These are phyloP conservation scores for Rhaphigaster nebulosa DNA, from an alignment of 2,888 invertebrate species.

Conservation along the genomic window DNA sequence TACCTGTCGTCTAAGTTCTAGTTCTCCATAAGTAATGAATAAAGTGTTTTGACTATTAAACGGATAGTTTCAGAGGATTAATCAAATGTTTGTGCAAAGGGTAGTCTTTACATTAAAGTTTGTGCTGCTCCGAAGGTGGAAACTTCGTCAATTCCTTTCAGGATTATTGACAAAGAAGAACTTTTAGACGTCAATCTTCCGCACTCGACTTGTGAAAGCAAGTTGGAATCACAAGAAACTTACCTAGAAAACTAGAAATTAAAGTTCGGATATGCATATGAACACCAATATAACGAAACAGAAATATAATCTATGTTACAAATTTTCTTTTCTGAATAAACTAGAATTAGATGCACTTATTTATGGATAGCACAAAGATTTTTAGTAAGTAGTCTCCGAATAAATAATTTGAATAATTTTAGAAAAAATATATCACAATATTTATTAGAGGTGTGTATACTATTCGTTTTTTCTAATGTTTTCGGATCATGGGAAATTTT, in stretches of 20 bases:
- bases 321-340: no score
- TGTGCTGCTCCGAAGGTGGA: background rate
- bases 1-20: background rate
- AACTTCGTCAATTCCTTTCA: slow-evolving; percentile 7
- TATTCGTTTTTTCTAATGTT: no score
- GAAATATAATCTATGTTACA: background rate
- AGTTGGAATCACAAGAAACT: background rate
- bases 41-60: background rate
- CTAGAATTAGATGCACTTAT: no score
- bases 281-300: background rate
- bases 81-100: background rate
- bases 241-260: background rate
- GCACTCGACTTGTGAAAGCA: background rate
- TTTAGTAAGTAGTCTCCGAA: no score
- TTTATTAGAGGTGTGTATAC: no score
- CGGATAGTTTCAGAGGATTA: background rate
- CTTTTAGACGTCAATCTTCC: background rate
- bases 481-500: no score
- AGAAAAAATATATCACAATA: no score
- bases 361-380: no score
- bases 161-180: slow-evolving; percentile 19
- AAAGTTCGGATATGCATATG: background rate
- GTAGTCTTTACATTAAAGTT: slow-evolving; percentile 9
- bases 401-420: no score
- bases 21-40: background rate